Percentiles rank a stretch among this genome's conserved stretches.
These are phyloP conservation scores for Xanthia togata DNA, from an alignment of 2,888 invertebrate species.

Conservation along the genomic window DNA sequence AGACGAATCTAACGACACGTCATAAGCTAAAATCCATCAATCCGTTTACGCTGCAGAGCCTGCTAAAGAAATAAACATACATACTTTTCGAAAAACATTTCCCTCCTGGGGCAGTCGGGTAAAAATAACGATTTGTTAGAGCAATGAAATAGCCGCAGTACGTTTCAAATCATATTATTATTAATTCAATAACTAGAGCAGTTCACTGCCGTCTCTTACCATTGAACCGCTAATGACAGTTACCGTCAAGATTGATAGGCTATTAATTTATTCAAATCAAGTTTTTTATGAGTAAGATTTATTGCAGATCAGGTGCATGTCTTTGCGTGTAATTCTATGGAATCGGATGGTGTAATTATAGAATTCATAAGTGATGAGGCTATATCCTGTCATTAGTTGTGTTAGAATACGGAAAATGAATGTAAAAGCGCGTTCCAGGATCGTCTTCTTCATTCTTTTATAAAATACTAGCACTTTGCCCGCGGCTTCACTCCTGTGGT, in stretches of 20 bases:
- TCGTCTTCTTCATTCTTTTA: neutral
- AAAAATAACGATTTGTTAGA: no score
- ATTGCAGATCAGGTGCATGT: constrained; percentile 31
- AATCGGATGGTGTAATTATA: constrained; percentile 37
- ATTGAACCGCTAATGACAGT: neutral
- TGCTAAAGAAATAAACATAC: no score
- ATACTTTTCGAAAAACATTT: no score
- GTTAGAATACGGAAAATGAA: neutral
- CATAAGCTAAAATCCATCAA: no score
- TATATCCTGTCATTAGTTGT: constrained; percentile 26
- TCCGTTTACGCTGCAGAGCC: no score
- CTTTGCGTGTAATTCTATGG: constrained; percentile 31
- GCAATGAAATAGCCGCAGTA: no score
- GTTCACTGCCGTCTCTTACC: constrained; percentile 1
- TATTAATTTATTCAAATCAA: constrained; percentile 24
- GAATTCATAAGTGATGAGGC: constrained; percentile 8
- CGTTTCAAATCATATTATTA: no score
- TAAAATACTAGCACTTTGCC: no score
- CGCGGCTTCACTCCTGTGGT: no score
- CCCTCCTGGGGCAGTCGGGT: no score
- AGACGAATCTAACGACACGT: no score
- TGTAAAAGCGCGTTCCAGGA: constrained; percentile 14
- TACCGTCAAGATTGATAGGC: constrained; percentile 12
- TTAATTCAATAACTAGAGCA: neutral
- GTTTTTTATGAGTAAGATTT: constrained; percentile 33